Base-by-base conservation (phyloP, 2,888 invertebrate species). In the Plebejus melissa region DNA sequence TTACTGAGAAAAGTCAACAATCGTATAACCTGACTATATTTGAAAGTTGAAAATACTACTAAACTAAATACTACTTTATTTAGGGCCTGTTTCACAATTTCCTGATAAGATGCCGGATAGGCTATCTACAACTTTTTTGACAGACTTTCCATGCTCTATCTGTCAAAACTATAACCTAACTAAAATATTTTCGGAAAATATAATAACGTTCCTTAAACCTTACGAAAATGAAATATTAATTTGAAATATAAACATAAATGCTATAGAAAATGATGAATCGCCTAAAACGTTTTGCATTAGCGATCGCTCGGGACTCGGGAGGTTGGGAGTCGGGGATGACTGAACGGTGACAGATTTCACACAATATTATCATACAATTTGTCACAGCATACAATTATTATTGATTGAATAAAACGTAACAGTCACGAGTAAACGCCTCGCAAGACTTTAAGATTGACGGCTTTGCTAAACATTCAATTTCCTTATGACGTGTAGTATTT, bases 331-430 rank as follows among this genome's bases (percentile, higher is more conserved):
- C 13, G 54, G 13, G 32, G 32, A 32, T 72, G 32, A 72, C 54
- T 72, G 50, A 32, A 32, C 54, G 72, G 46, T 72, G 72, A 54
- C 54, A 54, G 54, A 50, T 32, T 54, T 50, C 28, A 72, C 50
- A 32, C 50, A 32, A 72, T 72, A 70, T 70, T 50, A 50, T 13
- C 50, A 28, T 54, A n/a, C 13, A 70, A 70, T 70, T 70, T 70
- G 70, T 70, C 41, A 65, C 13, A 32, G 13, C 4, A 13, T 5
- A 32, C 32, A 65, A 60, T 60, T 36, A 16, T 36, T 65, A 65
- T 36, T 4, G 65, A 65, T 65, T 65, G 65, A 65, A 65, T 65
- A 65, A 65, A 65, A 65, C 13, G 13, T 36, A 32, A 32, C 32
- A 65, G 32, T 36, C 28, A 60, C 13, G 16, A 13, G 65, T 9